Percentiles rank a stretch among this genome's conserved stretches.
Conservation (phyloP, 2,113 vertebrate species). For the Neofelis nebulosa region DNA sequence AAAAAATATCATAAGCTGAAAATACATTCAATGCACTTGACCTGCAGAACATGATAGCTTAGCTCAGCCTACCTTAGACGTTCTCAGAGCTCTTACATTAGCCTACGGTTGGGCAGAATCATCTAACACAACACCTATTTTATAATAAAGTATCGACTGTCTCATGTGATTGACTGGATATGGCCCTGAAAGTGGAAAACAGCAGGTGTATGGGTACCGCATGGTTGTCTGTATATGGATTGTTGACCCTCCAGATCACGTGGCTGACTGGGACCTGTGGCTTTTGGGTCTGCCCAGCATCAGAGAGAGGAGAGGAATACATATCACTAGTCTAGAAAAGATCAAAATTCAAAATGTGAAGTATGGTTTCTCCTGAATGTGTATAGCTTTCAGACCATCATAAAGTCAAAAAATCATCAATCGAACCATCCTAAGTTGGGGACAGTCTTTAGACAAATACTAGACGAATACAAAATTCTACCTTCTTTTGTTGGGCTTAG, state of each 20-base stretch:
- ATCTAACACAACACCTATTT: not conserved
- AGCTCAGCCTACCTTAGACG: not conserved
- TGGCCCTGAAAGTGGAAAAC: not conserved
- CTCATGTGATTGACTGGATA: not conserved
- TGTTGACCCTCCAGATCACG: not conserved
- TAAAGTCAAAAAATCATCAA: not conserved
- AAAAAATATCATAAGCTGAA: not conserved
- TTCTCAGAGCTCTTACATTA: not conserved
- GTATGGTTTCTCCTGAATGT: not conserved
- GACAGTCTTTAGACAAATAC: not conserved
- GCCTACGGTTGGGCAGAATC: not conserved
- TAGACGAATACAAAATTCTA: not conserved
- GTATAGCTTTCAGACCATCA: not conserved
- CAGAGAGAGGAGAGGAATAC: not conserved
- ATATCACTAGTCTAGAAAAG: not conserved
- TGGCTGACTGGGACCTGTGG: too few species aligned
- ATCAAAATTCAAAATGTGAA: not conserved
- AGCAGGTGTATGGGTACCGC: not conserved
- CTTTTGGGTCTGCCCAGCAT: not conserved
- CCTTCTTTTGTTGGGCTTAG: not conserved
- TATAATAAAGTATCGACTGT: not conserved
- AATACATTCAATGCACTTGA: not conserved
- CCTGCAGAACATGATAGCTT: not conserved
- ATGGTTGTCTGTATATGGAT: not conserved
- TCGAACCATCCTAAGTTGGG: not conserved